A percentile compares a stretch with the other conserved stretches of the same genome.
Evolutionary conservation across 1,140 invertebrate genomes (phyloP).

Genomic region (Hesperophylax magnus): DNA sequence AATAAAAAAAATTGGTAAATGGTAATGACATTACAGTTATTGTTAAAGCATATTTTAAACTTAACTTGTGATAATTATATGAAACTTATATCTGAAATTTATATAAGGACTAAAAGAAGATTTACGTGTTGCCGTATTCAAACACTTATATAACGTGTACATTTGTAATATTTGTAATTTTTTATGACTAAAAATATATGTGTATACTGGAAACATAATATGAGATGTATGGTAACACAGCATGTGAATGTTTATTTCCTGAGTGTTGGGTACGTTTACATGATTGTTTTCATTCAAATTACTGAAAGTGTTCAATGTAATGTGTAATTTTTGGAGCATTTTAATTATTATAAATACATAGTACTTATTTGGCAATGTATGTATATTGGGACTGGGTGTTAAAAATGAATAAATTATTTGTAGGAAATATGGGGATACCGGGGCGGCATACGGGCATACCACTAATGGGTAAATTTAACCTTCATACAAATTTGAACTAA

Average conservation of each 20-base stretch:
- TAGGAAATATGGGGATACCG: background rate
- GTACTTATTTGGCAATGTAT: conserved; percentile 15
- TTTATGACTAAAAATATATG: conserved; percentile 37
- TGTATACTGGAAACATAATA: conserved; percentile 30
- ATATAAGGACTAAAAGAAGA: conserved; percentile 6
- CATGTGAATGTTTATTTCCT: conserved; percentile 23
- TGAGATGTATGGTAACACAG: background rate
- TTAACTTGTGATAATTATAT: conserved; percentile 36
- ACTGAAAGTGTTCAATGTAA: conserved; percentile 32
- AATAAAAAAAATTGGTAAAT: background rate
- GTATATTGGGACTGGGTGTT: background rate
- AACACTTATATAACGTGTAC: conserved; percentile 26
- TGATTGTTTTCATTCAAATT: conserved; percentile 26
- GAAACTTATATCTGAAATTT: conserved; percentile 12
- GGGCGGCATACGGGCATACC: conserved; percentile 6
- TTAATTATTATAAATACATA: background rate
- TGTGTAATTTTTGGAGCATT: conserved; percentile 22
- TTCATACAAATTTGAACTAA: background rate
- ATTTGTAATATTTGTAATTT: conserved; percentile 41
- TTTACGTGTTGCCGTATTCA: conserved; percentile 27
- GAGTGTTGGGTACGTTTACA: background rate
- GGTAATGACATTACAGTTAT: conserved; percentile 5
- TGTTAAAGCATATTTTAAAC: conserved; percentile 28
- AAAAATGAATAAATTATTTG: background rate
- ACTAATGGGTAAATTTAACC: background rate